A percentile compares a stretch with the other conserved stretches of the same genome.
phyloP scores from a whole-genome alignment of 1,140 invertebrate species.

The Heliconius nattereri region DNA sequence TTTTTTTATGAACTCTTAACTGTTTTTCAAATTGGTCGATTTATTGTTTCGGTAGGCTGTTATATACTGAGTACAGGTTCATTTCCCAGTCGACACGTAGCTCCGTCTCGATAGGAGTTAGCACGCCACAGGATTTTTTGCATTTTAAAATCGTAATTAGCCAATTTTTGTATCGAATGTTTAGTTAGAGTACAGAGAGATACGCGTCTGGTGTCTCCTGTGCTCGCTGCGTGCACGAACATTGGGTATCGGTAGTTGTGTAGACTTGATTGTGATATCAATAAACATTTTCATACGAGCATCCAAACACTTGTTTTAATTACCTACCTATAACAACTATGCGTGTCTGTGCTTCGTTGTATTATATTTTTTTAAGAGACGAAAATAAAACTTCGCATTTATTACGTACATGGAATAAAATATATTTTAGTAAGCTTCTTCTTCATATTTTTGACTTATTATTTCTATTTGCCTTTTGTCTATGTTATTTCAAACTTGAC shows the following conservation, averaged over 20 bases:
- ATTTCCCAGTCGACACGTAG: constrained; percentile 60
- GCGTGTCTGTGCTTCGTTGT: not conserved
- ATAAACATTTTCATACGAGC: constrained; percentile 82
- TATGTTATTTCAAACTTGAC: no score
- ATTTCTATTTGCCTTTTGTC: no score
- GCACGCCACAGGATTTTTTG: constrained; percentile 57
- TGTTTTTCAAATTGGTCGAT: constrained; percentile 7
- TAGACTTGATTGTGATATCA: constrained; percentile 81
- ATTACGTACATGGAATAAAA: no score
- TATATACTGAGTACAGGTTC: constrained; percentile 52
- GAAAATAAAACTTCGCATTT: no score
- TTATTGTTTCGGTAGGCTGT: constrained; percentile 35
- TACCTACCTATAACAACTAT: constrained; percentile 12
- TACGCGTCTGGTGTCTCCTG: constrained; percentile 52
- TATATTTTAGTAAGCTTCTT: no score
- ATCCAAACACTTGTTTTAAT: constrained; percentile 73
- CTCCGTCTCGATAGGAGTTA: constrained; percentile 52
- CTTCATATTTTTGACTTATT: no score
- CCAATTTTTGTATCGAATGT: constrained; percentile 56
- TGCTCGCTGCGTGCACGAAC: constrained; percentile 68
- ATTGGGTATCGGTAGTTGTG: constrained; percentile 76
- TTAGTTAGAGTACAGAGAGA: constrained; percentile 56
- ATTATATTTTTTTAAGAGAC: no score
- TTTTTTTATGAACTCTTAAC: not conserved
- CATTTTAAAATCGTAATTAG: constrained; percentile 52